These are phyloP conservation scores for Diarsia mendica DNA, from an alignment of 2,888 invertebrate genomes.

Conservation along the genomic window DNA sequence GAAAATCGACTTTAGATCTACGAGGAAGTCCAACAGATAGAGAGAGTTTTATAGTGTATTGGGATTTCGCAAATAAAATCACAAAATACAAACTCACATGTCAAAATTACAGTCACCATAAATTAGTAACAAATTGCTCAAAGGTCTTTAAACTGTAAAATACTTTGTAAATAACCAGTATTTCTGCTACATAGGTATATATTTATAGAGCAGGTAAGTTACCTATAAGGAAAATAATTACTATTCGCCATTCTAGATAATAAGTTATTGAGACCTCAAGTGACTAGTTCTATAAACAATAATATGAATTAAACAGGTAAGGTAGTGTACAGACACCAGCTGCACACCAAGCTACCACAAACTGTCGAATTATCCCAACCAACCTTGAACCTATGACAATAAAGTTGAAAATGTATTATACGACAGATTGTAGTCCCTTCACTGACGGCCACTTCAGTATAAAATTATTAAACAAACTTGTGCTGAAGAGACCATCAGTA, in stretches of 20 bases:
- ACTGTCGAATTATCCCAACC: too few relatives aligned
- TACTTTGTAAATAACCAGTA: constrained; percentile 3
- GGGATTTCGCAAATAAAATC: neutral
- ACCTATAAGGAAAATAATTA: constrained; percentile 32
- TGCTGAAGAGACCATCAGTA: too few relatives aligned
- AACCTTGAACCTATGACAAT: too few relatives aligned
- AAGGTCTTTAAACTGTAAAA: too few relatives aligned
- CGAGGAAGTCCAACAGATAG: neutral
- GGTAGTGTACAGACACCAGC: too few relatives aligned
- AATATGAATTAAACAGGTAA: too few relatives aligned
- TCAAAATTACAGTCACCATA: neutral
- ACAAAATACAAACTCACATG: neutral
- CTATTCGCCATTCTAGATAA: constrained; percentile 2
- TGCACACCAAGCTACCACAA: too few relatives aligned
- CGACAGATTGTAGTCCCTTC: too few relatives aligned
- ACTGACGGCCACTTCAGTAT: too few relatives aligned
- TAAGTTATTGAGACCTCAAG: constrained; percentile 6
- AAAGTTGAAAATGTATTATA: too few relatives aligned
- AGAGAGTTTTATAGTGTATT: neutral
- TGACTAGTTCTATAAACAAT: neutral
- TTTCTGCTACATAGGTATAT: neutral
- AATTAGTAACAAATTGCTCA: too few relatives aligned
- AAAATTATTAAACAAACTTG: too few relatives aligned
- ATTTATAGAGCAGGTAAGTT: constrained; percentile 23
- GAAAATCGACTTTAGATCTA: neutral